Base-by-base conservation (phyloP, 2,113 vertebrate genomes). In the Columbina picui region DNA sequence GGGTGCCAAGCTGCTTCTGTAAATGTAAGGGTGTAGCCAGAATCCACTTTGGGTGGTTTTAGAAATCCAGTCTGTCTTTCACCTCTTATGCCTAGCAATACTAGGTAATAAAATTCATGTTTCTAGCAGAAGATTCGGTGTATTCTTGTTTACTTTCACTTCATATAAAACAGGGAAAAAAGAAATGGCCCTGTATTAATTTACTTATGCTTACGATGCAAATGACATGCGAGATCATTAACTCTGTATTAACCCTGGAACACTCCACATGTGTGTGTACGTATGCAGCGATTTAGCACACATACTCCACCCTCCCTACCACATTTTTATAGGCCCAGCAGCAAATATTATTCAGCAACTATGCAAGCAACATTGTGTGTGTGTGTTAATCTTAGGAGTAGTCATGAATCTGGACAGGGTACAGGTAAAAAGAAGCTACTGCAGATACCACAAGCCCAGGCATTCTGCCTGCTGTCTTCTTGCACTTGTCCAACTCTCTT, bases 1-100 rank as follows among this genome's bases (percentile, higher is more conserved):
- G 50, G 55, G 84, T 95, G 93, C 92, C 86, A 95, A 97, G 64
- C 78, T 92, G 85, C 91, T 97, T 98, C 96, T 96, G 83, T 93
- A 97, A 97, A 97, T 73, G 59, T 79, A 89, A 74, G 83, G 85
- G 76, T 90, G 90, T 89, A 90, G 90, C 78, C 93, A 84, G 93
- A 95, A 96, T 69, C 92, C 86, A 90, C 93, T 96, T 89, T 52
- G 70, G 67, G 91, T 96, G 65, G 76, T 87, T 89, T 84, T 83
- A 87, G 82, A 82, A 83, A 87, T 25, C 52, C 65, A 34, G 52
- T 34, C 53, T 93, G 84, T 43, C 78, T 84, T 89, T 93, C 36
- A 73, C 30, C 64, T 89, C 60, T 90, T 69, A 59, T 47, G n/a
- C 69, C 49, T 69, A 92, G 47, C 29, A 89, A 60, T 81, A 70